A percentile compares a stretch with the other conserved stretches of the same genome.
Conservation (phyloP, 1,140 invertebrate species). For the Spodoptera litura region DNA sequence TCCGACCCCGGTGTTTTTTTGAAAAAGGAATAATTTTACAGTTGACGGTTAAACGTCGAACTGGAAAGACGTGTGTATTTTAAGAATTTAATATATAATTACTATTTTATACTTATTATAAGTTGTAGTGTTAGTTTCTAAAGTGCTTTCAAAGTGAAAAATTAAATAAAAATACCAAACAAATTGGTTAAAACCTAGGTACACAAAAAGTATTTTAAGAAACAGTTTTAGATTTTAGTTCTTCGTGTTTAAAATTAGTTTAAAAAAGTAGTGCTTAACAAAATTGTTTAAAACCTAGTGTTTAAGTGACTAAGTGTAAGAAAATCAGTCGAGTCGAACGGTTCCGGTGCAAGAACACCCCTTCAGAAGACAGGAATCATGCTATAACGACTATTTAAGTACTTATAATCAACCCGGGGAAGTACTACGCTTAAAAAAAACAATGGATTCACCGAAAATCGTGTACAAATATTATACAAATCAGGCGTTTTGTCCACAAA, state of each 20-base stretch:
- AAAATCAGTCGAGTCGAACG: slow-evolving; percentile 57
- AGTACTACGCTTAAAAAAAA: slow-evolving; percentile 63
- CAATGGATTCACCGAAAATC: slow-evolving; percentile 85
- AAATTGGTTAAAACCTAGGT: too few species aligned
- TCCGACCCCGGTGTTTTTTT: slow-evolving; percentile 72
- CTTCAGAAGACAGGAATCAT: slow-evolving; percentile 63
- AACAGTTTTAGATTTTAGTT: slow-evolving; percentile 28
- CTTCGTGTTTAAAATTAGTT: too few species aligned
- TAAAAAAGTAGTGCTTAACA: too few species aligned
- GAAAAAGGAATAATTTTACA: slow-evolving; percentile 63
- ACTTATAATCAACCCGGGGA: slow-evolving; percentile 50
- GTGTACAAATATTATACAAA: slow-evolving; percentile 89
- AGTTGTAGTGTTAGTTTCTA: slow-evolving; percentile 9
- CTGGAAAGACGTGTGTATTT: slow-evolving; percentile 50
- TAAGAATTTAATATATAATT: not conserved
- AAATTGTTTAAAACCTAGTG: not conserved
- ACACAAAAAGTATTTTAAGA: too few species aligned
- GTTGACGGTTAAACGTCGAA: slow-evolving; percentile 73
- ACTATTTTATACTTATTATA: not conserved
- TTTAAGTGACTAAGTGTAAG: slow-evolving; percentile 9
- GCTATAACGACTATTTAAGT: slow-evolving; percentile 50
- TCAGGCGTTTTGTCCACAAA: slow-evolving; percentile 91
- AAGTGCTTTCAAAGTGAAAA: not conserved
- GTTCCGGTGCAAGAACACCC: slow-evolving; percentile 69
- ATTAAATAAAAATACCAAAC: slow-evolving; percentile 29